These are phyloP conservation scores for Chloropsis cyanopogon DNA, from an alignment of 2,113 vertebrate genomes.

Conservation along the genomic window DNA sequence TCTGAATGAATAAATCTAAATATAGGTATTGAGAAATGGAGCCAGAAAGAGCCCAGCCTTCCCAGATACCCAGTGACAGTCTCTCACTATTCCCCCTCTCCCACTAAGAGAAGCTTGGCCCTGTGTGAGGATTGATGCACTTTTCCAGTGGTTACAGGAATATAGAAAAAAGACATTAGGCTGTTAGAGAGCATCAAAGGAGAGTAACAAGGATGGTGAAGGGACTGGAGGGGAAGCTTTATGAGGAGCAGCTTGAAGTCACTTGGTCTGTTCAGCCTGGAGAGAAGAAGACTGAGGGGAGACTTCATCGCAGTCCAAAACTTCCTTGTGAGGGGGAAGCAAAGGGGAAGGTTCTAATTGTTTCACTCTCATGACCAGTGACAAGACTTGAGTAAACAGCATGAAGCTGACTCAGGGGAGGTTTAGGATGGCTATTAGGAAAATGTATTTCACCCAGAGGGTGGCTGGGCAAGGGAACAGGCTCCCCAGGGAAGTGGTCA, in stretches of 20 bases:
- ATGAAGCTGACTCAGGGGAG: neutral
- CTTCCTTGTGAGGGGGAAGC: neutral
- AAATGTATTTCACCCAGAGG: neutral
- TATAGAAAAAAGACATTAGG: neutral
- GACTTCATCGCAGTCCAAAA: neutral
- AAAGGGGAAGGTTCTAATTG: neutral
- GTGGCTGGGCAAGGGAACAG: neutral
- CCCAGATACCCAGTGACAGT: neutral
- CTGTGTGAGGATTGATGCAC: neutral
- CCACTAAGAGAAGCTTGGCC: neutral
- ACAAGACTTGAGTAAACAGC: neutral
- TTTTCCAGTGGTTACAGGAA: neutral
- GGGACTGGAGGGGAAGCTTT: neutral
- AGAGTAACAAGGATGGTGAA: neutral
- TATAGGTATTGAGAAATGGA: neutral
- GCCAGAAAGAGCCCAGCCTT: neutral
- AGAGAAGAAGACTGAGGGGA: neutral
- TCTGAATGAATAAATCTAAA: neutral
- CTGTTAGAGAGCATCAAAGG: neutral
- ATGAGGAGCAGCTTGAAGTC: neutral
- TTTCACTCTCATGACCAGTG: neutral
- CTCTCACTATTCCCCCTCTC: neutral
- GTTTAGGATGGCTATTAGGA: neutral
- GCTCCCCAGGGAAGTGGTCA: neutral
- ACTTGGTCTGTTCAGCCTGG: neutral